Evolutionary conservation across 2,797 vertebrate species (phyloP).

Genomic region (Pseudomugil tenellus): DNA sequence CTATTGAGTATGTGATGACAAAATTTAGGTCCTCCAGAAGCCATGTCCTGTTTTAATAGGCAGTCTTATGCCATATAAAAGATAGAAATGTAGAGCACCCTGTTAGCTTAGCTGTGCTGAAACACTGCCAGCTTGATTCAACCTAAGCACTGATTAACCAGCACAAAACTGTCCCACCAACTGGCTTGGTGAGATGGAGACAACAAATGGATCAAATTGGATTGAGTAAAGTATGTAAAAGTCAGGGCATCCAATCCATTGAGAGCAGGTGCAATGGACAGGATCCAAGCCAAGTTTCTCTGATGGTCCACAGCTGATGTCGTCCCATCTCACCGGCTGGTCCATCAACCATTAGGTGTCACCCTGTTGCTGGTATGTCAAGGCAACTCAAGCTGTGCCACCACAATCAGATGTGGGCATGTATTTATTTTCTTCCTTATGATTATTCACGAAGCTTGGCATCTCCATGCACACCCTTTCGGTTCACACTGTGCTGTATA

Average conservation of each 20-base stretch:
- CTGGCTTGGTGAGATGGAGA: constrained; percentile 54
- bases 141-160: constrained; percentile 76
- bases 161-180: constrained; percentile 49
- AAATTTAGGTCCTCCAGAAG: constrained; percentile 80
- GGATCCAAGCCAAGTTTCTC: constrained; percentile 10
- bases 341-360: constrained; percentile 15
- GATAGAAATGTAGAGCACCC: constrained; percentile 67
- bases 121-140: constrained; percentile 68
- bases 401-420: constrained; percentile 21
- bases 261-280: constrained; percentile 25
- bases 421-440: background rate
- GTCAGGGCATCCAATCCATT: background rate
- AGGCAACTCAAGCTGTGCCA: constrained; percentile 37
- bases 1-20: constrained; percentile 82
- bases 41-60: constrained; percentile 79
- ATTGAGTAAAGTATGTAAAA: constrained; percentile 1
- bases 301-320: constrained; percentile 19
- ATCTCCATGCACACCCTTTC: constrained; percentile 5
- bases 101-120: constrained; percentile 74
- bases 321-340: constrained; percentile 37
- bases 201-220: constrained; percentile 50
- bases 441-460: constrained; percentile 20
- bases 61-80: constrained; percentile 71
- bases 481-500: constrained; percentile 35
- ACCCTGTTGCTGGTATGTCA: constrained; percentile 30